Conservation (phyloP, 2,888 invertebrate genomes). For the Monoplex corrugatus region DNA sequence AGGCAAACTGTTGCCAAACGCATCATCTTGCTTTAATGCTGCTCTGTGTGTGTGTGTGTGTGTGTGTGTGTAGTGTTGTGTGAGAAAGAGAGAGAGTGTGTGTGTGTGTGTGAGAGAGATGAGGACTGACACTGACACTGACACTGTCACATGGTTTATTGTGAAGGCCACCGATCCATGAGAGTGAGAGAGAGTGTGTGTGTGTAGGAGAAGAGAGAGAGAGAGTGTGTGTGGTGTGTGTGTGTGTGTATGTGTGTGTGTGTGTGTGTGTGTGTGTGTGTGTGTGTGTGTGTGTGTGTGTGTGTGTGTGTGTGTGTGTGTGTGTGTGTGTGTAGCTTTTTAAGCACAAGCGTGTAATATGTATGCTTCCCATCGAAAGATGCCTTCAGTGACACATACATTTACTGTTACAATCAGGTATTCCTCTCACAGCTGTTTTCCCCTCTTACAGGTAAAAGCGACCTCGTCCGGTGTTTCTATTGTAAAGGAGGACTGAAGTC, state of each 20-base stretch:
- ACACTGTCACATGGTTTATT: no score
- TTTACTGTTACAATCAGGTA: not conserved
- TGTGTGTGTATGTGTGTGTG: not conserved
- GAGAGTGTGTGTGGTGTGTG: not conserved
- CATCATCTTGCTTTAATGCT: not conserved
- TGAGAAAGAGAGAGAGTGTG: not conserved
- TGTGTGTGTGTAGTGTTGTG: constrained; percentile 3
- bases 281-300: no score
- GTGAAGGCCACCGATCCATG: no score
- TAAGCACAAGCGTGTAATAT: not conserved
- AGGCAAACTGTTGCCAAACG: no score
- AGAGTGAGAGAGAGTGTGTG: constrained; percentile 1
- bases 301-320: no score
- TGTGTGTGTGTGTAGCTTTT: not conserved
- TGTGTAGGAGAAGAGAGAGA: not conserved
- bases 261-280: not conserved
- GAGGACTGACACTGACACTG: not conserved
- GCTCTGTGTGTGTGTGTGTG: not conserved
- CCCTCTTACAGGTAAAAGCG: constrained; percentile 50
- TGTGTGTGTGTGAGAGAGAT: not conserved
- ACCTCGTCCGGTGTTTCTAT: constrained; percentile 58
- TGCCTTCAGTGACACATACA: not conserved
- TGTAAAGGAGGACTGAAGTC: constrained; percentile 57
- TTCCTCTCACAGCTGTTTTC: not conserved
- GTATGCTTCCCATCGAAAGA: not conserved